phyloP scores from a whole-genome alignment of 2,888 invertebrate species.

The Adelognathus sp. region DNA sequence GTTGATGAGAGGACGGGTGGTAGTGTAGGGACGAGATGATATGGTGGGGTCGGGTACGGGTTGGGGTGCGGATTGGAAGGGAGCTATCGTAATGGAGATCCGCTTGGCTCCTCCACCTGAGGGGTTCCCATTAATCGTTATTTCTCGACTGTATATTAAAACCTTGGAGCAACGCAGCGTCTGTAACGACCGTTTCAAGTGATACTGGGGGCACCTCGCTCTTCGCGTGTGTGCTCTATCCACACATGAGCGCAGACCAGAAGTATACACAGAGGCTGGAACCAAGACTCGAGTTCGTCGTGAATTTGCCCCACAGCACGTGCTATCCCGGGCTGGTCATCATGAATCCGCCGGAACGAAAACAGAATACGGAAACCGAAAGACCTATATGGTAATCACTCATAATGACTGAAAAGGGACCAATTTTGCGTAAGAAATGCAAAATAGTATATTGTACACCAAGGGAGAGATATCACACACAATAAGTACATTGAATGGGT shows the following conservation, averaged over 20 bases:
- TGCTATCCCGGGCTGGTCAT: too few relatives aligned
- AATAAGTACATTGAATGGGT: too few relatives aligned
- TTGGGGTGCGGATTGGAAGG: not conserved
- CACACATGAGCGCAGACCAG: not conserved
- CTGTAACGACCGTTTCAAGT: constrained; percentile 4
- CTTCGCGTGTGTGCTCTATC: not conserved
- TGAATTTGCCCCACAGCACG: too few relatives aligned
- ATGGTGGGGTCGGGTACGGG: not conserved
- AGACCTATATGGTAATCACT: too few relatives aligned
- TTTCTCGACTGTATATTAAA: constrained; percentile 27
- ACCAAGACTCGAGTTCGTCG: not conserved
- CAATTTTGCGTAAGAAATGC: too few relatives aligned
- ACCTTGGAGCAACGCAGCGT: constrained; percentile 1
- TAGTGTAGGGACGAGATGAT: not conserved
- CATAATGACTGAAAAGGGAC: too few relatives aligned
- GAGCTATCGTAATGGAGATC: constrained; percentile 33
- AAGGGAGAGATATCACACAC: too few relatives aligned
- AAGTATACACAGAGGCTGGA: not conserved
- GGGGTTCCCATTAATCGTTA: constrained; percentile 32
- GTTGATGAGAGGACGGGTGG: constrained; percentile 2
- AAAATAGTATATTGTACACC: too few relatives aligned
- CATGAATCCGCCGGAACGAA: not conserved
- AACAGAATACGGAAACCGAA: not conserved
- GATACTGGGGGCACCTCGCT: not conserved
- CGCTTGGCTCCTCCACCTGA: constrained; percentile 14